Evolutionary conservation across 2,888 invertebrate species (phyloP).

Genomic region (Apamea crenata): DNA sequence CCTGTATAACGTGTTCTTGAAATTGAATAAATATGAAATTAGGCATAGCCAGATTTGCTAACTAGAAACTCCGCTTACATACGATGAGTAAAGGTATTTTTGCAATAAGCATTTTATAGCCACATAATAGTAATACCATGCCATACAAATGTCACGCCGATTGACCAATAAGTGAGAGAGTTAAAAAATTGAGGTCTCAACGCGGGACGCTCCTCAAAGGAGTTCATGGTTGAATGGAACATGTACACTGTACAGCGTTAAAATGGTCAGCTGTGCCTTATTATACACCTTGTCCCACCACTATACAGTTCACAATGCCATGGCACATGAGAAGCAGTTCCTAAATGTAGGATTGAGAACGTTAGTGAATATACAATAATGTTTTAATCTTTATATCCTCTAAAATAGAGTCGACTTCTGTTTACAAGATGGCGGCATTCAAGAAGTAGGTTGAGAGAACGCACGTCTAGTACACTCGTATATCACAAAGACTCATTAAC

Average conservation of each 20-base stretch:
- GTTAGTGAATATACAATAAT: conserved; percentile 75
- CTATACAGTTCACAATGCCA: conserved; percentile 79
- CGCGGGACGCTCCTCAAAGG: conserved; percentile 89
- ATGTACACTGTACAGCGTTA: conserved; percentile 85
- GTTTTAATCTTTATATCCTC: conserved; percentile 81
- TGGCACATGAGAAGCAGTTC: conserved; percentile 79
- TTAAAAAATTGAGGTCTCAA: conserved; percentile 89
- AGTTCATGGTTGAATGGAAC: conserved; percentile 90
- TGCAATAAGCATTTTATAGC: conserved; percentile 77
- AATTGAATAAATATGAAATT: conserved; percentile 40
- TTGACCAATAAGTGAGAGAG: conserved; percentile 89
- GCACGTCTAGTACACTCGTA: conserved; percentile 87
- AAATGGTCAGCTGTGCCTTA: conserved; percentile 71
- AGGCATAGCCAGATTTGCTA: conserved; percentile 22
- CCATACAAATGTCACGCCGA: conserved; percentile 87
- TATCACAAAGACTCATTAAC: conserved; percentile 88
- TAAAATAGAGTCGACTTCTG: conserved; percentile 82
- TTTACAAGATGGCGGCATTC: conserved; percentile 81
- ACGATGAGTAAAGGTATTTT: conserved; percentile 66
- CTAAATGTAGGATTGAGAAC: conserved; percentile 89
- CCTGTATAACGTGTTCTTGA: conserved; percentile 17
- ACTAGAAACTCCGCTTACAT: conserved; percentile 36
- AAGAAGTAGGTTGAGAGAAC: conserved; percentile 90
- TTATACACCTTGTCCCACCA: conserved; percentile 73
- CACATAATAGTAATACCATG: conserved; percentile 80